Evolutionary conservation across 2,797 vertebrate genomes (phyloP).

Genomic region (Alfaro cultratus): DNA sequence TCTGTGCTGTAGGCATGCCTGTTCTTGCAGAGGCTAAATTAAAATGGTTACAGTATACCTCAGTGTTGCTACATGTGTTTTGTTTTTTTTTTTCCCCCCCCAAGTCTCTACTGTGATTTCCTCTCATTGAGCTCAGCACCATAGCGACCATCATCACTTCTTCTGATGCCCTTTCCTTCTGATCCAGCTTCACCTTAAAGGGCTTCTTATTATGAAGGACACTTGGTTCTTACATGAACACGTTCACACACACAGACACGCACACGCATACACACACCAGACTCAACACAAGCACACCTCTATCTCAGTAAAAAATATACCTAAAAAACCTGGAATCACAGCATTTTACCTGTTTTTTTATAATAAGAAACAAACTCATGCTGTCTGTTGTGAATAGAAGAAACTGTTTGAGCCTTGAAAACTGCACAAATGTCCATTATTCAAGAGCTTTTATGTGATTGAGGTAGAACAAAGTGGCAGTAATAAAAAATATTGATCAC

Average conservation of each 20-base stretch:
- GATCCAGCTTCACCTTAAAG: conserved; percentile 65
- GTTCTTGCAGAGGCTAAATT: conserved; percentile 52
- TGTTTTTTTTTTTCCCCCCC: neutral
- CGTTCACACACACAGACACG: neutral
- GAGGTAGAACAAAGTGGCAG: conserved; percentile 75
- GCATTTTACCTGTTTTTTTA: conserved; percentile 13
- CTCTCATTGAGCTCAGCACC: conserved; percentile 41
- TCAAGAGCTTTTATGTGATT: conserved; percentile 59
- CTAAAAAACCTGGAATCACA: neutral
- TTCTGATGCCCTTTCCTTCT: conserved; percentile 62
- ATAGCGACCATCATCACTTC: conserved; percentile 65
- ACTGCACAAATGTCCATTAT: conserved; percentile 75
- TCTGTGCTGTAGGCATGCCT: conserved; percentile 37
- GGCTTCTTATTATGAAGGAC: conserved; percentile 58
- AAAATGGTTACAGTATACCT: conserved; percentile 45
- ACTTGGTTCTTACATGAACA: conserved; percentile 43
- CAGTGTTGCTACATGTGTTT: conserved; percentile 40
- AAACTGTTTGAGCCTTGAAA: conserved; percentile 62
- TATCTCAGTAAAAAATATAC: neutral
- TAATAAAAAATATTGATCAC: conserved; percentile 83
- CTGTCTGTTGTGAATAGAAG: conserved; percentile 42
- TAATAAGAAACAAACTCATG: conserved; percentile 12
- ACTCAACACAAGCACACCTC: conserved; percentile 10
- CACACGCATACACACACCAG: neutral
- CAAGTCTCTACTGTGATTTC: conserved; percentile 43